phyloP scores from a whole-genome alignment of 2,113 vertebrate genomes.

The Eurystomus gularis region DNA sequence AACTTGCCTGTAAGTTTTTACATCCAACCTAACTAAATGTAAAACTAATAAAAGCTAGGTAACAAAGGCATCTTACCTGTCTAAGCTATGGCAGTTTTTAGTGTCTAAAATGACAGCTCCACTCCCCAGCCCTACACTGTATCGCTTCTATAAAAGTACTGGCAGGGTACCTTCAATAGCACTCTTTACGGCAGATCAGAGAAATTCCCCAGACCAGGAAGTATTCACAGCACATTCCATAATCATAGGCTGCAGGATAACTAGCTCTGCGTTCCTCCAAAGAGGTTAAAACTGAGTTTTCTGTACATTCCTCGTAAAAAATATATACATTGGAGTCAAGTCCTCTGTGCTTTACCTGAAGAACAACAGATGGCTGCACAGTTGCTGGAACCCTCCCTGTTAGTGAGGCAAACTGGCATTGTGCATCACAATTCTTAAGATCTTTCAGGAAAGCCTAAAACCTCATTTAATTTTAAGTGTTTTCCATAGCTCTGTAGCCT shows the following conservation, averaged over 20 bases:
- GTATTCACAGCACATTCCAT: background rate
- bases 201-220: background rate
- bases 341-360: background rate
- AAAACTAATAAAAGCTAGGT: background rate
- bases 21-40: background rate
- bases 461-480: background rate
- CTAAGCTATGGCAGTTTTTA: background rate
- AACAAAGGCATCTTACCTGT: background rate
- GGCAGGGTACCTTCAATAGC: background rate
- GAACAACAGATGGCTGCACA: background rate
- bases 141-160: background rate
- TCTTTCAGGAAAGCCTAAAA: background rate
- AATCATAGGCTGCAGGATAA: background rate
- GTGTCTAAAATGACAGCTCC: background rate
- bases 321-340: background rate
- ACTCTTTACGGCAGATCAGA: background rate
- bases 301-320: background rate
- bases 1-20: background rate
- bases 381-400: background rate
- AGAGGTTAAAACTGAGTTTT: background rate
- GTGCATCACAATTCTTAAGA: background rate
- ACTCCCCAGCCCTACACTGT: background rate
- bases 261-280: background rate
- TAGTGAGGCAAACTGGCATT: background rate
- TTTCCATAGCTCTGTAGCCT: background rate